phyloP scores from a whole-genome alignment of 2,888 invertebrate genomes.

The Nezara viridula region DNA sequence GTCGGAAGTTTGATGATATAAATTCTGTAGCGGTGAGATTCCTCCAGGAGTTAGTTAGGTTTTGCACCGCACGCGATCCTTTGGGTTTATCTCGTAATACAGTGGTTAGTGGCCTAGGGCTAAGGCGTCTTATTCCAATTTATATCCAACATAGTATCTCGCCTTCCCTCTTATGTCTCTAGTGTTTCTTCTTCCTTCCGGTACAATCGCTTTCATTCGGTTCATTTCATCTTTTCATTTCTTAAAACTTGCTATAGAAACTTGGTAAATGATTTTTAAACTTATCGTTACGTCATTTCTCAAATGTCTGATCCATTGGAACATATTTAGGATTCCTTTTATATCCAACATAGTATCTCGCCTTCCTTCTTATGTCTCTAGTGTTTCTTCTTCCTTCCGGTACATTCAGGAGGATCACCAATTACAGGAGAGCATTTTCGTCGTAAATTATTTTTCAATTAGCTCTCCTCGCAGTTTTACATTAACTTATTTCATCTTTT shows the following conservation, averaged over 20 bases:
- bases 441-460: too few relatives aligned
- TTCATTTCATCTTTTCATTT: too few relatives aligned
- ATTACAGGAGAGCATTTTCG: too few relatives aligned
- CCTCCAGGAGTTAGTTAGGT: background rate
- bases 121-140: background rate
- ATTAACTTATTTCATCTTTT: too few relatives aligned
- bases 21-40: constrained; percentile 35
- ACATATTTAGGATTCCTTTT: too few relatives aligned
- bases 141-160: background rate
- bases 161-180: background rate
- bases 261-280: too few relatives aligned
- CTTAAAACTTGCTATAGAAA: too few relatives aligned
- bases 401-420: too few relatives aligned
- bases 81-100: constrained; percentile 10
- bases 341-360: background rate
- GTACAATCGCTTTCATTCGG: background rate
- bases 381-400: background rate
- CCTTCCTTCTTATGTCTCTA: background rate
- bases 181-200: background rate
- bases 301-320: too few relatives aligned
- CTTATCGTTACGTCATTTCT: too few relatives aligned
- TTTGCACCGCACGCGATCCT: background rate
- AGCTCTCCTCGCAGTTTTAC: too few relatives aligned
- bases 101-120: background rate
- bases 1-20: constrained; percentile 45